Percentiles rank a stretch among this genome's conserved stretches.
These are phyloP conservation scores for Podocnemis expansa DNA, from an alignment of 2,113 vertebrate genomes.

Conservation along the genomic window DNA sequence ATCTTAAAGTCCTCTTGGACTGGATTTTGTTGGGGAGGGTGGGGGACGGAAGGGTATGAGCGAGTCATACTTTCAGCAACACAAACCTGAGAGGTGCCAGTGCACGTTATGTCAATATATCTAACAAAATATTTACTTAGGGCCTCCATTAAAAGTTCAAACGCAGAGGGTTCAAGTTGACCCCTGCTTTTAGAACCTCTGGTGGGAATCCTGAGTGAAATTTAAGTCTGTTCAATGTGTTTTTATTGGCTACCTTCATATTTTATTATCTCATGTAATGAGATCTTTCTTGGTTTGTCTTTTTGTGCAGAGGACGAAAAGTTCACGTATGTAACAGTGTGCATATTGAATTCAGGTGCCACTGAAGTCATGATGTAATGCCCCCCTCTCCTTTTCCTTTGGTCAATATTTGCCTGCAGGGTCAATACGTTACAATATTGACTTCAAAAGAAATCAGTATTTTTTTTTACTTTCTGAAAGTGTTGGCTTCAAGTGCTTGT, in stretches of 20 bases:
- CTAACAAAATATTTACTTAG: slow-evolving; percentile 82
- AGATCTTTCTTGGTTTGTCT: slow-evolving; percentile 83
- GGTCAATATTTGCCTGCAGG: slow-evolving; percentile 78
- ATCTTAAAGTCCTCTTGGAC: slow-evolving; percentile 31
- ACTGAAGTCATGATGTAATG: slow-evolving; percentile 76
- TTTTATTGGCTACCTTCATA: slow-evolving; percentile 76
- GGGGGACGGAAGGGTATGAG: background rate
- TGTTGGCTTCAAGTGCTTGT: slow-evolving; percentile 61
- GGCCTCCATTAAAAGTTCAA: slow-evolving; percentile 75
- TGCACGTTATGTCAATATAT: slow-evolving; percentile 83
- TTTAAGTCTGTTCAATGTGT: slow-evolving; percentile 63
- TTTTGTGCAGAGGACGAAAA: slow-evolving; percentile 76
- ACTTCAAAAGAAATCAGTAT: slow-evolving; percentile 75
- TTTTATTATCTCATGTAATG: slow-evolving; percentile 81
- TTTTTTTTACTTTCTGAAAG: slow-evolving; percentile 71
- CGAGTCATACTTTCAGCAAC: slow-evolving; percentile 60
- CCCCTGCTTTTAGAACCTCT: slow-evolving; percentile 69
- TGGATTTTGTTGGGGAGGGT: background rate
- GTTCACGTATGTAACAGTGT: slow-evolving; percentile 78
- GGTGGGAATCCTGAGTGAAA: slow-evolving; percentile 78
- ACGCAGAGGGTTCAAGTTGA: slow-evolving; percentile 66
- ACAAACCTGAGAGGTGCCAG: slow-evolving; percentile 71
- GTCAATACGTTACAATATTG: slow-evolving; percentile 69
- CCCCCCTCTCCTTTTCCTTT: slow-evolving; percentile 75
- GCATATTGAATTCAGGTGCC: slow-evolving; percentile 70